Conservation (phyloP, 1,140 invertebrate species). For the Myzus persicae region DNA sequence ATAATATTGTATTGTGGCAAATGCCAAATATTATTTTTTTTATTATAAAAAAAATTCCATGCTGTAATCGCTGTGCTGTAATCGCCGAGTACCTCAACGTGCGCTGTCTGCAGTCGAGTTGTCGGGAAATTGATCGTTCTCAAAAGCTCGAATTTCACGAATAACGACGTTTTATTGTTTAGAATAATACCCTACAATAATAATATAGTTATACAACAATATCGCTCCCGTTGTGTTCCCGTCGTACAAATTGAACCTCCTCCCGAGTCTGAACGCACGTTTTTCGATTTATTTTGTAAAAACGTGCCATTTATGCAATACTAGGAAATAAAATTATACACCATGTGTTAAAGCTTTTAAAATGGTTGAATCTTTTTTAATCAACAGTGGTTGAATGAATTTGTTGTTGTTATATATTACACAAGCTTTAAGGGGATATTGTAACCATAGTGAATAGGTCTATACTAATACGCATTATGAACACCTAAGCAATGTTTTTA, state of each 20-base stretch:
- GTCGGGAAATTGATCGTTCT: neutral
- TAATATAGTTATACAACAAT: neutral
- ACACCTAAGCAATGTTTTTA: too few species aligned
- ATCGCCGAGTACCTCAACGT: too few species aligned
- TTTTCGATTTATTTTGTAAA: conserved; percentile 8
- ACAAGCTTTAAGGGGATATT: neutral
- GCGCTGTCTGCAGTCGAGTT: neutral
- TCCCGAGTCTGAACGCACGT: neutral
- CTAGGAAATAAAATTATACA: neutral
- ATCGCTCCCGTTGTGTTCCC: neutral
- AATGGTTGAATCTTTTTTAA: neutral
- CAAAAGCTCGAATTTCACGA: neutral
- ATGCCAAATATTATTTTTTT: neutral
- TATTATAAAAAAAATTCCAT: neutral
- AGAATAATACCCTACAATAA: neutral
- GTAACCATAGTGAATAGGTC: neutral
- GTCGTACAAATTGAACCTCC: neutral
- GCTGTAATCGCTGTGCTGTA: too few species aligned
- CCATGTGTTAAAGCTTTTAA: neutral
- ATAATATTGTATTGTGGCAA: too few species aligned
- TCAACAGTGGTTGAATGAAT: neutral
- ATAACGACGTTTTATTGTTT: neutral
- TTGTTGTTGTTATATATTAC: neutral
- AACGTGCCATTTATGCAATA: neutral
- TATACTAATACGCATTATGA: too few species aligned